phyloP scores from a whole-genome alignment of 2,113 vertebrate genomes.

The Platysteira castanea region DNA sequence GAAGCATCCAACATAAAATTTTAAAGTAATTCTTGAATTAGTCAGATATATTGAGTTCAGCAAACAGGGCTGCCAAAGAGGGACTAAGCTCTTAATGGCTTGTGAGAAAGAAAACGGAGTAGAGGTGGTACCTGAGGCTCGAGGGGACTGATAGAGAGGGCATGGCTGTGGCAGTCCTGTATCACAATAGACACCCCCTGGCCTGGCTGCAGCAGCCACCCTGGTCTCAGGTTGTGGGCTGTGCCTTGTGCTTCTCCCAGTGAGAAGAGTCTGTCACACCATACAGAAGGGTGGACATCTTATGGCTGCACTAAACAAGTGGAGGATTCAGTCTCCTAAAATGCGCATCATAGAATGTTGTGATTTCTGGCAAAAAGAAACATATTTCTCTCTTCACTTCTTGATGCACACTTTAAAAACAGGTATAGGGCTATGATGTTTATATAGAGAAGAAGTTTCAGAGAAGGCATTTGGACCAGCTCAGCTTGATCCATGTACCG shows the following conservation, averaged over 20 bases:
- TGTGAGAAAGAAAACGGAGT: neutral
- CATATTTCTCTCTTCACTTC: neutral
- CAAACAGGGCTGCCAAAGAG: neutral
- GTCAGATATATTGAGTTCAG: neutral
- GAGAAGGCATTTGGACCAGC: neutral
- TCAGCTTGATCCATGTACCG: neutral
- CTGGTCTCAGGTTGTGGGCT: neutral
- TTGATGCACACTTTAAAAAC: neutral
- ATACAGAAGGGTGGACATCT: neutral
- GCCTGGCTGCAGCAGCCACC: neutral
- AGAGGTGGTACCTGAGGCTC: neutral
- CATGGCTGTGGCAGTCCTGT: neutral
- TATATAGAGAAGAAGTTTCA: neutral
- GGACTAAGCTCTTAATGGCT: neutral
- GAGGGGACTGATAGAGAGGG: neutral
- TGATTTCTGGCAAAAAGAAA: neutral
- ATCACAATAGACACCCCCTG: neutral
- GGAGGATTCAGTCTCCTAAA: neutral
- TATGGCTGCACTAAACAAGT: neutral
- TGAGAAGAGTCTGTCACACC: neutral
- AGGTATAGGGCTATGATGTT: neutral
- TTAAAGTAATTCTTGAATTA: neutral
- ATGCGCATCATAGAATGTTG: rapidly evolving
- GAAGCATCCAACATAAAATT: neutral
- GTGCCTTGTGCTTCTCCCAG: neutral